Evolutionary conservation across 2,113 vertebrate species (phyloP).

Genomic region (Guaruba guarouba): DNA sequence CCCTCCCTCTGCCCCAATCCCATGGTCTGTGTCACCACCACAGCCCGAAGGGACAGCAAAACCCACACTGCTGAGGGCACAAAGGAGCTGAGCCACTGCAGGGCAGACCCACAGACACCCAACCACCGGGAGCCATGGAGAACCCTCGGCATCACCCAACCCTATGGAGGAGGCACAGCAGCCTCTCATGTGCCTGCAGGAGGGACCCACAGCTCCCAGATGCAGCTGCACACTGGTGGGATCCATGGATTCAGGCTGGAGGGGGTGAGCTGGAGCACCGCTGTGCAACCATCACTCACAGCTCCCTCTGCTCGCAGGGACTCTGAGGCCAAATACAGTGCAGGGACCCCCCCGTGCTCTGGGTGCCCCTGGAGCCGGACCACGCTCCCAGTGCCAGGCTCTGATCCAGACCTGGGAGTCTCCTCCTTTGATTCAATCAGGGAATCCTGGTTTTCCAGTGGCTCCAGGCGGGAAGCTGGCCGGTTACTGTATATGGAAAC

Average conservation of each 20-base stretch:
- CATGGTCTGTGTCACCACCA: rapidly evolving
- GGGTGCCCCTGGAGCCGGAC: neutral
- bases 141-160: rapidly evolving
- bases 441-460: neutral
- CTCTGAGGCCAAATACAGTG: rapidly evolving
- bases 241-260: neutral
- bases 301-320: neutral
- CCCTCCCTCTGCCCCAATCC: neutral
- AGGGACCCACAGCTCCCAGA: neutral
- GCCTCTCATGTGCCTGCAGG: neutral
- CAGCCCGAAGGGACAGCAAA: neutral
- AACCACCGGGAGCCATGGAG: neutral
- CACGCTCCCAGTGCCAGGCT: neutral
- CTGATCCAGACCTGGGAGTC: neutral
- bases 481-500: neutral
- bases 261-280: neutral
- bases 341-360: rapidly evolving
- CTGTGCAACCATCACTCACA: rapidly evolving
- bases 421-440: neutral
- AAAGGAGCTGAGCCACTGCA: neutral
- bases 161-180: rapidly evolving
- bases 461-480: neutral
- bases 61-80: rapidly evolving
- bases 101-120: neutral
- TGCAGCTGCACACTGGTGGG: neutral